Base-by-base conservation (phyloP, 2,797 vertebrate species). In the Eulemur mongoz region DNA sequence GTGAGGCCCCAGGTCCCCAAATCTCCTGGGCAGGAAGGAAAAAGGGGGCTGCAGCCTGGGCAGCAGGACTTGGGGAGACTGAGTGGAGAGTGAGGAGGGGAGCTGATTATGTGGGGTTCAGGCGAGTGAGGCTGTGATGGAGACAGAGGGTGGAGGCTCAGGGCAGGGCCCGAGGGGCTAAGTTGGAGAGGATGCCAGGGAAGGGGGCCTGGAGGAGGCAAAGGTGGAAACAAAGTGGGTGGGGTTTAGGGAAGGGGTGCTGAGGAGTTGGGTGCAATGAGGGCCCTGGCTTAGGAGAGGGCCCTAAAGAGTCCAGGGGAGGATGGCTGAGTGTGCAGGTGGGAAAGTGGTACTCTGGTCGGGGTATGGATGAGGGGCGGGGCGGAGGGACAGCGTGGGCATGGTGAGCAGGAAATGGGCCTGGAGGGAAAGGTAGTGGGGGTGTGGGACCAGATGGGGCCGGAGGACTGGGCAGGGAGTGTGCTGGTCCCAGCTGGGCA, bases 121-220 rank as follows among this genome's bases (percentile, higher is more conserved):
- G 15, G 18, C 4, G 35, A 12, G 6, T 1, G 8, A 63, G 65
- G 22, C 3, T 9, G 13, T 43, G 54, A 54, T 9, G 0, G 1
- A 69, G 50, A 61, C 40, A 30, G 45, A n/a, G 38, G 22, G 3
- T 15, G 14, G 27, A 59, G 63, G 38, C 50, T 18, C 17, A 15
- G 32, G 27, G n/a, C 32, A 27, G 35, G 22, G 35, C 52, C 23
- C 17, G 9, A 45, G 10, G 48, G 10, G 40, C n/a, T 5, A 8
- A 38, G 7, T 7, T 30, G 48, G 22, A 84, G 27, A 48, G 84
- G 80, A 43, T 8, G 1, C 4, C 10, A 4, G 61, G 61, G 32
- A 12, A 22, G 32, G n/a, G 38, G 70, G 9, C 4, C 27, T 7
- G 2, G 23, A 32, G 23, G 38, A 65, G 63, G 13, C 8, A 1